These are phyloP conservation scores for Lacanobia wlatinum DNA, from an alignment of 2,888 invertebrate genomes.

Conservation along the genomic window DNA sequence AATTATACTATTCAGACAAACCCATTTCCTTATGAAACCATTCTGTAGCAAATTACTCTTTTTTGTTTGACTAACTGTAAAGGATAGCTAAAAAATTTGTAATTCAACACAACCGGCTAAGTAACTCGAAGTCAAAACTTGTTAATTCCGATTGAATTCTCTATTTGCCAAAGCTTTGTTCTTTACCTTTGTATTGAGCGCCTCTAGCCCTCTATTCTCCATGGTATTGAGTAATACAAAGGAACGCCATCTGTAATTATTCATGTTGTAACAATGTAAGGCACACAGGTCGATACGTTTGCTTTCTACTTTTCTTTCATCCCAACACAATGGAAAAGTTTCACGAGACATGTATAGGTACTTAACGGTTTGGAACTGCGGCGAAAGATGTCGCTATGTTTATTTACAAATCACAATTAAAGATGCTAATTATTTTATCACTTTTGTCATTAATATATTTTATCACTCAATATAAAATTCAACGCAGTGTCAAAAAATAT, in stretches of 20 bases:
- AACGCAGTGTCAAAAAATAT: too few species aligned
- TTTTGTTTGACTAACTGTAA: neutral
- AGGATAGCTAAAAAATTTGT: neutral
- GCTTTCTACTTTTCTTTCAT: slow-evolving; percentile 25
- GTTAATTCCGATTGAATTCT: slow-evolving; percentile 25
- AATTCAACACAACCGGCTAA: neutral
- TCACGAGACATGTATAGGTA: neutral
- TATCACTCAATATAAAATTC: too few species aligned
- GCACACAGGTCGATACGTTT: slow-evolving; percentile 37
- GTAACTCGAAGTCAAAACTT: slow-evolving; percentile 7
- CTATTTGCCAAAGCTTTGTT: slow-evolving; percentile 33
- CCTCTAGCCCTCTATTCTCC: too few species aligned
- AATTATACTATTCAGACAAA: too few species aligned
- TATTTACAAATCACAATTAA: too few species aligned
- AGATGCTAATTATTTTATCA: neutral
- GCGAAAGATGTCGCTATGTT: slow-evolving; percentile 41
- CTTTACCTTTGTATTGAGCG: neutral
- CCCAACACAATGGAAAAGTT: slow-evolving; percentile 22
- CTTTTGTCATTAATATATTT: neutral
- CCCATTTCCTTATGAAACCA: too few species aligned
- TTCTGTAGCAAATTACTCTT: neutral
- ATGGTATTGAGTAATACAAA: slow-evolving; percentile 21
- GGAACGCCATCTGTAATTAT: slow-evolving; percentile 53
- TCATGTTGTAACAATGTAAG: slow-evolving; percentile 25
- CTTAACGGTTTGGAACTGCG: neutral